Evolutionary conservation across 2,888 invertebrate genomes (phyloP), one percentile per base, ranked within the genome.

Genomic region (Aphelenchoides bicaudatus): DNA sequence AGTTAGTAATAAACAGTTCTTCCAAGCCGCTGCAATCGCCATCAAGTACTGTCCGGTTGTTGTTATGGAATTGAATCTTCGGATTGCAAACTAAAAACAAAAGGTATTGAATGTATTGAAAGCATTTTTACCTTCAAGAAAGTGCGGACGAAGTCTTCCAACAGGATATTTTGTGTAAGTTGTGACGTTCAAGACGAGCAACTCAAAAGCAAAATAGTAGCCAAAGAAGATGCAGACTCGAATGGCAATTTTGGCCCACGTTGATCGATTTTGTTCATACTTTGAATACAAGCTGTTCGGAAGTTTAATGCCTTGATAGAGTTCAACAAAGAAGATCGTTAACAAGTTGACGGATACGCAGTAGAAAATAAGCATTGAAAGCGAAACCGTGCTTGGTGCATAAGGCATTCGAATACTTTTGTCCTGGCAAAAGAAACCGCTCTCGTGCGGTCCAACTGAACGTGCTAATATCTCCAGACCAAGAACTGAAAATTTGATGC

Each of bases 131-230:
- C 13, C 34, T 34, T 34, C 34, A 34, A 91, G 86, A 83, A 94
- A 96, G 82, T 96, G 92, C 29, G 96, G 96, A 70, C 96, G 84
- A 68, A 94, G 82, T 56, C 93, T 85, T 38, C 96, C 94, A 65
- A 94, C 87, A 6, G 88, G 86, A 80, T 91, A 92, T 82, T 96
- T 94, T 66, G 89, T 90, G 66, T 92, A 86, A 80, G 94, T 92
- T 3, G 92, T 93, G 63, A 88, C 62, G 27, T 68, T 49, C 51
- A 70, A 67, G 39, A 68, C 70, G 54, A 74, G 23, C 16, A 43
- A n/a, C 43, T 43, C 43, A 21, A 43, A 43, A 6, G 16, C 56
- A 23, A 31, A 29, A 29, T 34, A 56, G 39, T 19, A 56, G 23
- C 54, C 54, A 29, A 34, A 54, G 13, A 54, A 54, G 29, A 43